Conservation (phyloP, 2,888 invertebrate genomes). For the Scrobipalpa costella region DNA sequence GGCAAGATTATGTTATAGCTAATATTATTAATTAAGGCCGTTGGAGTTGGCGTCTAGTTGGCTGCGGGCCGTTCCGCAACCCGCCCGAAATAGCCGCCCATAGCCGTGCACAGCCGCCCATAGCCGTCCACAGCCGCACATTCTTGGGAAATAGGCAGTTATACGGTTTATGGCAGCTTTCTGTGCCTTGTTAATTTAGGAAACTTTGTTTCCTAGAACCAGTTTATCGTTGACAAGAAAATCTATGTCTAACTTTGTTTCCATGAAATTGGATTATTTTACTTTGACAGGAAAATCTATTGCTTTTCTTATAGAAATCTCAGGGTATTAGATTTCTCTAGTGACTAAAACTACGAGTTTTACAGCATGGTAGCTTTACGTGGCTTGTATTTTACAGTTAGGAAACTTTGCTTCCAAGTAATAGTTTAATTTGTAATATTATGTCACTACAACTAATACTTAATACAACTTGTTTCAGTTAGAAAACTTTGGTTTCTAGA, state of each 20-base stretch:
- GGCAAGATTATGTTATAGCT: conserved; percentile 6
- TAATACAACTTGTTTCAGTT: too few relatives aligned
- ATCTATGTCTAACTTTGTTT: too few relatives aligned
- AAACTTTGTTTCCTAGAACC: not conserved
- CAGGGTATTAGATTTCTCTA: too few relatives aligned
- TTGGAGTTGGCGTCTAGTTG: conserved; percentile 34
- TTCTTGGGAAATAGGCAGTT: conserved; percentile 15
- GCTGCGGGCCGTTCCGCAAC: conserved; percentile 26
- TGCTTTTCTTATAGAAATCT: too few relatives aligned
- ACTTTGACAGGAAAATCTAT: too few relatives aligned
- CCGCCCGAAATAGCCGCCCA: conserved; percentile 12
- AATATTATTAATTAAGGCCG: conserved; percentile 35
- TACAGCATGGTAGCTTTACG: not conserved
- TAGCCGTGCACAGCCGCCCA: not conserved
- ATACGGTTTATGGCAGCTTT: not conserved
- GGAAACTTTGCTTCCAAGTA: not conserved
- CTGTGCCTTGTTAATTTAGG: not conserved
- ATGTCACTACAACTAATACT: too few relatives aligned
- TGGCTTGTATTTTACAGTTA: not conserved
- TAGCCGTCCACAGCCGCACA: not conserved
- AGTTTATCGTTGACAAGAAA: too few relatives aligned
- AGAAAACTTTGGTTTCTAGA: not conserved
- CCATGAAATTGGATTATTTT: too few relatives aligned
- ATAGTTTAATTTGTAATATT: too few relatives aligned
- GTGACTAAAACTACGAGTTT: too few relatives aligned